phyloP scores from a whole-genome alignment of 2,113 vertebrate species.

The Oryctolagus cuniculus region mOryCun1.1 NC_091440.1:125632501-125633000 shows the following conservation, averaged over 20 bases:
- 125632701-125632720: background rate
- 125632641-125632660: background rate
- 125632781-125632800: background rate
- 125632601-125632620: conserved; percentile 20
- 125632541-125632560: background rate
- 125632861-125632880: background rate
- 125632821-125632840: background rate
- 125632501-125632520: background rate
- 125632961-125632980: background rate
- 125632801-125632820: background rate
- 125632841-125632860: conserved; percentile 1
- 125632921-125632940: background rate
- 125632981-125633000: background rate
- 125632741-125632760: background rate
- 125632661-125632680: background rate
- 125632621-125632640: background rate
- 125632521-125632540: background rate
- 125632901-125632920: conserved; percentile 6
- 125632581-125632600: background rate
- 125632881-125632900: background rate
- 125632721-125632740: too few relatives aligned
- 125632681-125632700: background rate
- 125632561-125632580: background rate
- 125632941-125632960: background rate
- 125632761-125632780: background rate